Conservation (phyloP, 2,113 vertebrate species). For the Fukomys damarensis region DNA sequence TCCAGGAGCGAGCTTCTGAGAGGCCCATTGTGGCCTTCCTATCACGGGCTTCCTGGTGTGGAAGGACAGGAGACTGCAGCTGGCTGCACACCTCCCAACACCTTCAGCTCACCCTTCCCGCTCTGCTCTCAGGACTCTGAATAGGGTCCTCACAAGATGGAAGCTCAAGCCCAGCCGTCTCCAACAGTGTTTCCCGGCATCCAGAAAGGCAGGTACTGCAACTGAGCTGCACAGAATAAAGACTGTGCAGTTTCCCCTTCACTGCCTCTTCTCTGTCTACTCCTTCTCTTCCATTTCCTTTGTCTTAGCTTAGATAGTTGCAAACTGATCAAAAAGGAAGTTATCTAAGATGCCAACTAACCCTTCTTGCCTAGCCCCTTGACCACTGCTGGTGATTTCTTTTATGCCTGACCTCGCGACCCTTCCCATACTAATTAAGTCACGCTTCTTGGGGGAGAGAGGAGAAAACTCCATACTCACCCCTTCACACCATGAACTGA, state of each 20-base stretch:
- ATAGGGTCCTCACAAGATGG: background rate
- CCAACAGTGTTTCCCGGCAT: background rate
- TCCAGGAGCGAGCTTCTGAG: background rate
- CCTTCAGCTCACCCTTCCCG: background rate
- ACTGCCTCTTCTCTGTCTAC: background rate
- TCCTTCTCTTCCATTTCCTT: background rate
- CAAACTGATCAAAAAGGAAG: background rate
- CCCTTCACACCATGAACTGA: rapidly evolving
- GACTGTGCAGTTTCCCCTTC: background rate
- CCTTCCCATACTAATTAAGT: background rate
- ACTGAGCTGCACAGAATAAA: too few species aligned
- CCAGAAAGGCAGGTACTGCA: background rate
- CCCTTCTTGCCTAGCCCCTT: background rate
- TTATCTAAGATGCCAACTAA: background rate
- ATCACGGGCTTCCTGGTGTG: background rate
- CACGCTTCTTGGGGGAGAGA: too few species aligned
- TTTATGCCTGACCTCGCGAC: background rate
- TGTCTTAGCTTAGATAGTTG: background rate
- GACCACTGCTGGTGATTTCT: background rate
- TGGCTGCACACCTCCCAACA: background rate
- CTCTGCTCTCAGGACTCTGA: background rate
- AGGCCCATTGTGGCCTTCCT: background rate
- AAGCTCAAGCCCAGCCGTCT: background rate
- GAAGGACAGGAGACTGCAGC: background rate
- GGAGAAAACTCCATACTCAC: background rate